Evolutionary conservation across 2,113 vertebrate genomes (phyloP), one percentile per base, ranked within the genome.

Genomic region (Solea senegalensis): DNA sequence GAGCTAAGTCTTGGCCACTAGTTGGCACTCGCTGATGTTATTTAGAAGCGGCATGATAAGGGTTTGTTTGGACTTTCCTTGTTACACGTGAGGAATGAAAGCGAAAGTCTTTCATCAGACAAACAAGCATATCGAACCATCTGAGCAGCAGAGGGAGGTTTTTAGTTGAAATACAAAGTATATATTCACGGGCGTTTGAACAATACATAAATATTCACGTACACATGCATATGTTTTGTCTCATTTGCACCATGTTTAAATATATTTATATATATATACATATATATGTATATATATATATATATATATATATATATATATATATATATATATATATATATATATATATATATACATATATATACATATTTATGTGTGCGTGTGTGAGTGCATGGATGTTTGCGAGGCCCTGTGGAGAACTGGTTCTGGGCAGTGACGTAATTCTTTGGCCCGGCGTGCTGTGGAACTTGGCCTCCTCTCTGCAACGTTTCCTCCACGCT

Each of bases 391-490:
- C 39, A 66, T 40, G 56, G 1, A 0, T 15, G 66, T 88, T 85
- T 52, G 65, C 78, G 51, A 89, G 81, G 81, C 72, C 68, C 84
- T 64, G 81, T 65, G 72, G 85, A 88, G 85, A 65, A 59, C 79
- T 56, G 56, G 79, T 72, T 76, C 80, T 62, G 64, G 85, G 83
- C 41, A 65, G 63, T 92, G 89, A 92, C 73, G 89, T 90, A 86
- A 89, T 90, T 75, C 69, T 81, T 88, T 85, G 89, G 86, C 84
- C 21, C 71, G 4, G 77, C 56, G n/a, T 52, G 61, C 89, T 91
- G 90, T 91, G 91, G 84, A 89, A 90, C 91, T 91, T 92, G 92
- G 88, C 90, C 80, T 85, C 65, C 54, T 78, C 84, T 86, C 82
- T 69, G 66, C 81, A 76, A 65, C 61, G 79, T 89, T 91, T 90